Base-by-base conservation (phyloP, 1,140 invertebrate species). In the Tetramorium simillimum region DNA sequence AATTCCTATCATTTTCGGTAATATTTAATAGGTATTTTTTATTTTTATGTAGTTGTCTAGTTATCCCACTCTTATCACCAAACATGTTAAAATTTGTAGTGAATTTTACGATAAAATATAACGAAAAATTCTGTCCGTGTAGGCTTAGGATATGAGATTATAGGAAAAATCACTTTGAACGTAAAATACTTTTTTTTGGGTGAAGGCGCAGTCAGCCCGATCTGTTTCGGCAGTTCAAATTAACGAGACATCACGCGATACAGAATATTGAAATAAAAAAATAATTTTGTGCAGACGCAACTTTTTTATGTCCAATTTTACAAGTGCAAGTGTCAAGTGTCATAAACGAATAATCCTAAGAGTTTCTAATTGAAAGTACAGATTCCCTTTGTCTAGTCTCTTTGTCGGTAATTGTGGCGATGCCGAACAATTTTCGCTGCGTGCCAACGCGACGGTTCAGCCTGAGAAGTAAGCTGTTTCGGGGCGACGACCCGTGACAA, bases 391-490 rank as follows among this genome's bases (percentile, higher is more conserved):
- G 33, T n/a, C 21, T n/a, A n/a, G n/a, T n/a, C 9, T 62, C 12
- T 3, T 37, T 1, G 33, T n/a, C 21, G 28, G 2, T 40, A 69
- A 69, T 77, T 28, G 40, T 12, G 16, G 1, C 18, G 12, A 53
- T 12, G 18, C 18, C 28, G 18, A 78, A 63, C 18, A 77, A 77
- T 21, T 37, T 51, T 60, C 2, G 46, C 24, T 21, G 33, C 33
- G n/a, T 43, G 33, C 12, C 63, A 43, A 43, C 6, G n/a, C 63
- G 28, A 43, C 16, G n/a, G 14, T 21, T 33, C 9, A 24, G 49
- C 37, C 14, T 69, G 21, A n/a, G 63, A 70, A 81, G 37, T 43
- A 63, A 78, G 76, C 18, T 40, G 21, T 69, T 58, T 70, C 51
- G 28, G 63, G 10, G 5, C 51, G 21, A 46, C 18, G 43, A 51